Conservation (phyloP, 2,888 invertebrate genomes). For the Sphecodes monilicornis region DNA sequence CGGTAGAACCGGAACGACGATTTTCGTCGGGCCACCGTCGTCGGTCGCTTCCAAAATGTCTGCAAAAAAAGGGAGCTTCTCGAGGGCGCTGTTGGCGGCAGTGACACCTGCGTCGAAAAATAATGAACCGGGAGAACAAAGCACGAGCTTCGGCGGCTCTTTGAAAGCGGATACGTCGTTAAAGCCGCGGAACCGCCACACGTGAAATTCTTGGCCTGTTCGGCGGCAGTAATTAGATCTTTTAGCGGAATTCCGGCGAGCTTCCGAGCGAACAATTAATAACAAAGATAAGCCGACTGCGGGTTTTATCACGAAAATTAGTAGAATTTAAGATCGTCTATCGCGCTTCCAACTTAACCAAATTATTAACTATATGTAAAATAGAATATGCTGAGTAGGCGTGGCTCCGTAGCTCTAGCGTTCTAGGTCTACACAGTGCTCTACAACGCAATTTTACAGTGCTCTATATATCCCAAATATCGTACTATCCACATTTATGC, state of each 20-base stretch:
- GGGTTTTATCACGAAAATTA: not conserved
- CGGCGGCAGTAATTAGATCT: not conserved
- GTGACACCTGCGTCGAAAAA: constrained; percentile 28
- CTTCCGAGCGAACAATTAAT: not conserved
- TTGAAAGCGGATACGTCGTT: constrained; percentile 38
- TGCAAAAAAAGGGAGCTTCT: not conserved
- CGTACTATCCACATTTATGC: not conserved
- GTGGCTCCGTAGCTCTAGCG: not conserved
- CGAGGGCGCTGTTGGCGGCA: not conserved
- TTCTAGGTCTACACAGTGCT: not conserved
- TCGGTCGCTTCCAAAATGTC: not conserved
- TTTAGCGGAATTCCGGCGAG: not conserved
- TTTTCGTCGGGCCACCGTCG: not conserved
- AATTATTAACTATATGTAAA: no score
- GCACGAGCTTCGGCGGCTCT: constrained; percentile 15
- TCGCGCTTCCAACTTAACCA: not conserved
- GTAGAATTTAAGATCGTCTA: fast-evolving
- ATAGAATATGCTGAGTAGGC: no score
- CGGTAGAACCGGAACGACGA: not conserved
- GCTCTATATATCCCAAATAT: fast-evolving
- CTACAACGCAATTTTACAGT: not conserved
- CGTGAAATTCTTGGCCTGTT: constrained; percentile 1
- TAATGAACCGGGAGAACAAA: constrained; percentile 39
- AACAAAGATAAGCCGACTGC: not conserved
- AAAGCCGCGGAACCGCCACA: not conserved